Conservation (phyloP, 2,888 invertebrate species). For the Archips crataeganus region DNA sequence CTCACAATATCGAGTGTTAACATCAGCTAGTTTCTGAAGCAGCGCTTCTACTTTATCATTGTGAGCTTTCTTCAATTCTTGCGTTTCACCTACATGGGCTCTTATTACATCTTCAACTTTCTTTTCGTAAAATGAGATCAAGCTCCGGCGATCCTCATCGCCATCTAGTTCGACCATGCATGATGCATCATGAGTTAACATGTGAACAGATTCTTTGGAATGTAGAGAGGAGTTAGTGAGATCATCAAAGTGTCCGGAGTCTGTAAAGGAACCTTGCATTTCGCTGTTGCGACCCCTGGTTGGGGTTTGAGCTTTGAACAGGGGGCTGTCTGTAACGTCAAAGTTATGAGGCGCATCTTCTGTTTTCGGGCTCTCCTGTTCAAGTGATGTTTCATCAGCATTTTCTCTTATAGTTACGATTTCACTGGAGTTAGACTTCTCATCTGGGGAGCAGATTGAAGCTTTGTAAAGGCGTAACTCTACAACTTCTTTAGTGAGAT, state of each 20-base stretch:
- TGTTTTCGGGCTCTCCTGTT: constrained; percentile 68
- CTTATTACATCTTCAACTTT: constrained; percentile 91
- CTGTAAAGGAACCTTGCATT: constrained; percentile 92
- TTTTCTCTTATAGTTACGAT: constrained; percentile 91
- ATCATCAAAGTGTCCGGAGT: constrained; percentile 95
- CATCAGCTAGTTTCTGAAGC: constrained; percentile 90
- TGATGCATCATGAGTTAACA: constrained; percentile 83
- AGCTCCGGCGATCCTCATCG: constrained; percentile 88
- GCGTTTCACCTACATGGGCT: constrained; percentile 86
- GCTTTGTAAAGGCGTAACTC: constrained; percentile 93
- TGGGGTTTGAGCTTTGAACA: constrained; percentile 79
- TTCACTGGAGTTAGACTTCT: constrained; percentile 92
- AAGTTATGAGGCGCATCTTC: constrained; percentile 75
- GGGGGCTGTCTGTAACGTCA: constrained; percentile 79
- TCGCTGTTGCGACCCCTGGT: constrained; percentile 82
- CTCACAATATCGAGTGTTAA: constrained; percentile 92
- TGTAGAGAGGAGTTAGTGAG: constrained; percentile 91
- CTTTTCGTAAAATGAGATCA: constrained; percentile 90
- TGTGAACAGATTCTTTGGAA: constrained; percentile 90
- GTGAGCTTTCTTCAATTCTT: constrained; percentile 91
- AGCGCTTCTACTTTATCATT: constrained; percentile 92
- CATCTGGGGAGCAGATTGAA: constrained; percentile 91
- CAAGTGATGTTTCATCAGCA: constrained; percentile 73
- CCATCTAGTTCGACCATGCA: constrained; percentile 84
- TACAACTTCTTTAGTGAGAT: constrained; percentile 91